Evolutionary conservation across 2,888 invertebrate genomes (phyloP).

Genomic region (Lithophane semibrunnea): DNA sequence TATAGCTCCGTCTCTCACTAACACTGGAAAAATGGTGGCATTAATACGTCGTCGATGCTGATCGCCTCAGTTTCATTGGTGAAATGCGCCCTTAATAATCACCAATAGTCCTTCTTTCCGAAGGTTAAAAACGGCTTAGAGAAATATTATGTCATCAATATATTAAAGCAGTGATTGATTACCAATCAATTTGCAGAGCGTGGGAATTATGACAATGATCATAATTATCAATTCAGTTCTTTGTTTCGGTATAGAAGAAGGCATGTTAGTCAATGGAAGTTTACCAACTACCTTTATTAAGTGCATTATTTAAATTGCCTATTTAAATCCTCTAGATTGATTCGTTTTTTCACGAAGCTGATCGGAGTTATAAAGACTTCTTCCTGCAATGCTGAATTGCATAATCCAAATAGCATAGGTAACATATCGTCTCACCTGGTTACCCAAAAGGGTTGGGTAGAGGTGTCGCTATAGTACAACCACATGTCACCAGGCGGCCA

Average conservation of each 20-base stretch:
- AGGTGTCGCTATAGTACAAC: too few species aligned
- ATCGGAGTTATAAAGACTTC: neutral
- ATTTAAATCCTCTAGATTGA: neutral
- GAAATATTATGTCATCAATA: neutral
- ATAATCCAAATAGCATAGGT: neutral
- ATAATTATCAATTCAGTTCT: neutral
- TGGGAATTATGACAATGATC: constrained; percentile 23
- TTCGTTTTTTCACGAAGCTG: neutral
- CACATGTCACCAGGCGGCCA: too few species aligned
- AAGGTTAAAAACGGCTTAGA: neutral
- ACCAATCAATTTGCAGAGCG: constrained; percentile 20
- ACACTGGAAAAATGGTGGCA: too few species aligned
- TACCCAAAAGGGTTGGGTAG: too few species aligned
- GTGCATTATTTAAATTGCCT: neutral
- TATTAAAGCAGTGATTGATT: constrained; percentile 20
- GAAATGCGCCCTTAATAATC: neutral
- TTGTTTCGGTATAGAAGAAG: constrained; percentile 20
- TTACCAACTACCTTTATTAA: neutral
- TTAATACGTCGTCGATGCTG: too few species aligned
- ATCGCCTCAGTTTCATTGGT: neutral
- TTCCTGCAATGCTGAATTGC: neutral
- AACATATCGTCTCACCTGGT: neutral
- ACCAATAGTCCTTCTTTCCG: neutral
- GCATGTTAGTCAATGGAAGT: neutral
- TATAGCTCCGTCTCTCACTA: too few species aligned